Conservation (phyloP, 1,140 invertebrate species). For the Brachionus manjavacas region DNA sequence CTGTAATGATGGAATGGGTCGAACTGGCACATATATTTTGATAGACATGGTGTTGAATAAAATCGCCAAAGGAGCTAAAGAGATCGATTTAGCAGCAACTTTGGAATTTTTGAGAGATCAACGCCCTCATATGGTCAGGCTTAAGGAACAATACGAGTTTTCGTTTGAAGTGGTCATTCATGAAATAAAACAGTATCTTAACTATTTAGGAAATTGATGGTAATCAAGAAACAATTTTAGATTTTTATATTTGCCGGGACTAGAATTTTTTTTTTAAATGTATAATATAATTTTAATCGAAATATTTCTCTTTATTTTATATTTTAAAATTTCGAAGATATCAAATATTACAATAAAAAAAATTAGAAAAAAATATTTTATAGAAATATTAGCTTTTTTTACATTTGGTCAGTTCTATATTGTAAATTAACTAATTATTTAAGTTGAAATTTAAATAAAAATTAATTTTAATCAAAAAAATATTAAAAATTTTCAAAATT, state of each 20-base stretch:
- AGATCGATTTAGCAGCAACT: conserved; percentile 96
- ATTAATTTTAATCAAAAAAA: not conserved
- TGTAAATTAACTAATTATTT: not conserved
- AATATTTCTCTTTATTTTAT: not conserved
- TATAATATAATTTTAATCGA: not conserved
- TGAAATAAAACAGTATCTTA: conserved; percentile 10
- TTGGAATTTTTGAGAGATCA: conserved; percentile 96
- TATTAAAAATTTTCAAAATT: not conserved
- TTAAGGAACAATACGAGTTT: conserved; percentile 49
- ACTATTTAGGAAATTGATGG: not conserved
- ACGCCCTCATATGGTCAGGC: conserved; percentile 73
- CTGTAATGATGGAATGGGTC: conserved; percentile 91
- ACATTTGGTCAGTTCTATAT: not conserved
- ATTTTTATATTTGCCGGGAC: not conserved
- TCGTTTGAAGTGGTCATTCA: not conserved
- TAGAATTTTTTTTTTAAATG: not conserved
- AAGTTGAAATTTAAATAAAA: not conserved
- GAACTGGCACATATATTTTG: conserved; percentile 91
- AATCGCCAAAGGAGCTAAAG: conserved; percentile 92
- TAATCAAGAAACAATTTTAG: not conserved
- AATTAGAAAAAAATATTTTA: not conserved
- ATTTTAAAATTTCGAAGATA: not conserved
- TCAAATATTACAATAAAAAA: not conserved
- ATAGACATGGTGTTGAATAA: conserved; percentile 96
- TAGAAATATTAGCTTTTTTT: not conserved